phyloP scores from a whole-genome alignment of 2,888 invertebrate genomes.

The Tyria jacobaeae region DNA sequence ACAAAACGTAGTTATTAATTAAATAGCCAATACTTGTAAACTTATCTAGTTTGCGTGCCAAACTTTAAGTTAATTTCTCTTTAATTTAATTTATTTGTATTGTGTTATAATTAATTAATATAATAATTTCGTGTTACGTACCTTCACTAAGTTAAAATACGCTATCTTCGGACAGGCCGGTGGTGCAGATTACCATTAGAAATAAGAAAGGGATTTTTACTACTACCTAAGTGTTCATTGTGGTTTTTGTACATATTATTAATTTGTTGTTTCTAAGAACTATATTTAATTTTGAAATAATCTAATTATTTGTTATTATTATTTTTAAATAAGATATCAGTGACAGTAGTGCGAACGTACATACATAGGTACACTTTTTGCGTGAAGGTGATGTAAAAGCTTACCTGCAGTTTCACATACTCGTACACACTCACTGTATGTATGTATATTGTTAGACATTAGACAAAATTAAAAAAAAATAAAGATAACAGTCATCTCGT shows the following conservation, averaged over 20 bases:
- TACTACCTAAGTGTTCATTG: conserved; percentile 79
- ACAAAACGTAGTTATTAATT: neutral
- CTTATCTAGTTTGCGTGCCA: conserved; percentile 16
- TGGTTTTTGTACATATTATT: conserved; percentile 40
- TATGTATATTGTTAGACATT: neutral
- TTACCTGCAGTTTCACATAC: too few relatives aligned
- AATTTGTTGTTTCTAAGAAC: conserved; percentile 20
- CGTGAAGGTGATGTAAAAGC: neutral
- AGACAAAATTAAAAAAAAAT: neutral
- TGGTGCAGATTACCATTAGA: conserved; percentile 86
- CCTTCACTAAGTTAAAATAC: conserved; percentile 47
- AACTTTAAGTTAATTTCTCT: neutral
- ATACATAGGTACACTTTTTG: neutral
- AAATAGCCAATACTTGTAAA: neutral
- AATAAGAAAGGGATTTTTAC: conserved; percentile 58
- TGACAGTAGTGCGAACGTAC: neutral
- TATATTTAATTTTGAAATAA: neutral
- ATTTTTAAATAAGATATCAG: neutral
- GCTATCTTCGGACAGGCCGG: conserved; percentile 72
- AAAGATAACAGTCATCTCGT: neutral
- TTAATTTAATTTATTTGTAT: neutral
- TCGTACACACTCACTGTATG: too few relatives aligned
- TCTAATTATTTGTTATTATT: neutral
- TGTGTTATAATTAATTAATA: conserved; percentile 23
- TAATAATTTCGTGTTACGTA: conserved; percentile 22